Percentiles rank a stretch among this genome's conserved stretches.
phyloP scores from a whole-genome alignment of 2,797 vertebrate species.

The Podargus strigoides region DNA sequence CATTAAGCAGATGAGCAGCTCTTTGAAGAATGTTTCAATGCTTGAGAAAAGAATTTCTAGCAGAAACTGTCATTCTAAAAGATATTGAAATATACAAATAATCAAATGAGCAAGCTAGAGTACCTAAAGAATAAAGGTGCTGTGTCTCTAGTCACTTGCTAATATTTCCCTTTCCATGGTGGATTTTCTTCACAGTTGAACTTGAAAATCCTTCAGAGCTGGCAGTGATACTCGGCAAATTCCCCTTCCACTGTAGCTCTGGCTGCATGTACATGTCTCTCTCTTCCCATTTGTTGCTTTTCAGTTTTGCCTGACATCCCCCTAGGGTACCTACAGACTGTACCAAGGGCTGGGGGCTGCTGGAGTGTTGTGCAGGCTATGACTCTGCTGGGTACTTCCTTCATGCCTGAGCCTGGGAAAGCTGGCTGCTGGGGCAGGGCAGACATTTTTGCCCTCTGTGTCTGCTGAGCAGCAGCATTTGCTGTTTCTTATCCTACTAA shows the following conservation, averaged over 20 bases:
- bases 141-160: background rate
- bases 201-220: background rate
- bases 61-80: background rate
- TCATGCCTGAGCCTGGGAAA: background rate
- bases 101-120: background rate
- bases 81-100: background rate
- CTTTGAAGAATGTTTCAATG: slow-evolving; percentile 8
- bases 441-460: background rate
- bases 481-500: background rate
- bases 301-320: background rate
- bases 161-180: background rate
- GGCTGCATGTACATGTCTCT: background rate
- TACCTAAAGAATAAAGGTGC: background rate
- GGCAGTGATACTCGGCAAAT: background rate
- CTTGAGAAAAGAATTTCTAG: background rate
- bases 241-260: background rate
- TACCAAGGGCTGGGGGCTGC: background rate
- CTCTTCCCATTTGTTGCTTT: background rate
- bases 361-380: background rate
- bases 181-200: background rate
- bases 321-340: background rate
- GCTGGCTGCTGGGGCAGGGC: background rate
- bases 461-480: background rate
- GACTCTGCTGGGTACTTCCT: accelerated
- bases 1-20: background rate